Evolutionary conservation across 2,113 vertebrate genomes (phyloP), one percentile per base, ranked within the genome.

Genomic region (Hippocampus comes): DNA sequence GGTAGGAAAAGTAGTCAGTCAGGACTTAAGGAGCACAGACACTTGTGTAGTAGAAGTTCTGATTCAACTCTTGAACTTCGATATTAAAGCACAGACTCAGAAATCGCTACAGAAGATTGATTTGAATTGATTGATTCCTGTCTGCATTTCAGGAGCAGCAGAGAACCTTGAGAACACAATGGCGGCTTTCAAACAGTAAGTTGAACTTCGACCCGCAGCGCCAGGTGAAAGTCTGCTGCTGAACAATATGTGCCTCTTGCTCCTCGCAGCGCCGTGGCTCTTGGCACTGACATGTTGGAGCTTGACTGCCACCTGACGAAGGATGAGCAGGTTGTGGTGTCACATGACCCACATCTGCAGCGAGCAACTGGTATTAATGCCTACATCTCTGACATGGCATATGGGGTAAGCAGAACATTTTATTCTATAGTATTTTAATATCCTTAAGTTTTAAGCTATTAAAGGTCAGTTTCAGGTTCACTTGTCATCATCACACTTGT

Each of bases 121-220:
- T 38, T 38, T 38, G 34, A 38, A 38, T 38, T 38, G 34, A 38
- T 38, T 38, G 34, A 27, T 15, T 67, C 23, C 18, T 88, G 38
- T 80, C 73, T 67, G 0, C 75, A 82, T 88, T 84, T 25, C 84
- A 99, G 97, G 97, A 76, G 97, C 97, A 71, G 97, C 94, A 30
- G 97, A 99, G 89, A 98, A 99, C 86, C 89, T 99, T 87, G 97
- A 99, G 80, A 99, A 99, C 83, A 99, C 97, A 17, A 98, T 99
- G 97, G 82, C 94, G 72, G 97, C 97, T 46, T 99, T 99, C 89
- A 94, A 89, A 75, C 96, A 99, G 97, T 99, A 89, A 95, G 97
- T 95, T 67, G 18, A 74, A 68, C 30, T 42, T 23, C 15, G 23
- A 51, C 10, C 49, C 51, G 48, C 15, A n/a, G 11, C 72, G 57